A percentile compares a stretch with the other conserved stretches of the same genome.
phyloP scores from a whole-genome alignment of 2,888 invertebrate genomes.

The Xestoiulus laeticollis region DNA sequence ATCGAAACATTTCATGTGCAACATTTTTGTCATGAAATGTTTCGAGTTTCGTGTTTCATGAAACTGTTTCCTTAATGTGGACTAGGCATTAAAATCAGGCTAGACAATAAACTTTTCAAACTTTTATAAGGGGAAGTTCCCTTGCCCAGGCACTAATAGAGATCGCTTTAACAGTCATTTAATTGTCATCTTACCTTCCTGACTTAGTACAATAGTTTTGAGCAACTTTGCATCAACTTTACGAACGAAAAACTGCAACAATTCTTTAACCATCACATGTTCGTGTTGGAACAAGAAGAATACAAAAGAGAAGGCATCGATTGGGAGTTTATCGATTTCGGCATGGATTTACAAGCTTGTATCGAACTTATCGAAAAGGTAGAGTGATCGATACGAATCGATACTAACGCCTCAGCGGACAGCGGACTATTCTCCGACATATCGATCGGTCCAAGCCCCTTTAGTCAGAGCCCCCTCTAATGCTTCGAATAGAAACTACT shows the following conservation, averaged over 20 bases:
- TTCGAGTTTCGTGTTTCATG: too few relatives aligned
- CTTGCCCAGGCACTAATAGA: neutral
- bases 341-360: slow-evolving; percentile 95
- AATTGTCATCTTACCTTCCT: neutral
- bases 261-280: slow-evolving; percentile 99
- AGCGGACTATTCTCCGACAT: too few relatives aligned
- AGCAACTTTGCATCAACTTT: slow-evolving; percentile 99
- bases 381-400: slow-evolving; percentile 60
- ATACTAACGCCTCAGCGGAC: too few relatives aligned
- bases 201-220: slow-evolving; percentile 95
- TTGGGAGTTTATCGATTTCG: slow-evolving; percentile 97
- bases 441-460: too few relatives aligned
- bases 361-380: slow-evolving; percentile 96
- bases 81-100: too few relatives aligned
- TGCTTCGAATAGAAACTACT: too few relatives aligned
- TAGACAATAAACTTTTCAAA: too few relatives aligned
- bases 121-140: neutral
- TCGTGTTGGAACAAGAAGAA: slow-evolving; percentile 96
- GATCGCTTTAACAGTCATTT: neutral
- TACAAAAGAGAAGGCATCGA: slow-evolving; percentile 93
- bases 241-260: slow-evolving; percentile 98
- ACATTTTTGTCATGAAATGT: too few relatives aligned
- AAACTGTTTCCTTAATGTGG: too few relatives aligned
- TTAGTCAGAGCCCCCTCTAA: too few relatives aligned
- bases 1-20: too few relatives aligned